Percentiles rank a stretch among this genome's conserved stretches.
phyloP scores from a whole-genome alignment of 2,797 vertebrate species.

The Sebastes hubbsi region DNA sequence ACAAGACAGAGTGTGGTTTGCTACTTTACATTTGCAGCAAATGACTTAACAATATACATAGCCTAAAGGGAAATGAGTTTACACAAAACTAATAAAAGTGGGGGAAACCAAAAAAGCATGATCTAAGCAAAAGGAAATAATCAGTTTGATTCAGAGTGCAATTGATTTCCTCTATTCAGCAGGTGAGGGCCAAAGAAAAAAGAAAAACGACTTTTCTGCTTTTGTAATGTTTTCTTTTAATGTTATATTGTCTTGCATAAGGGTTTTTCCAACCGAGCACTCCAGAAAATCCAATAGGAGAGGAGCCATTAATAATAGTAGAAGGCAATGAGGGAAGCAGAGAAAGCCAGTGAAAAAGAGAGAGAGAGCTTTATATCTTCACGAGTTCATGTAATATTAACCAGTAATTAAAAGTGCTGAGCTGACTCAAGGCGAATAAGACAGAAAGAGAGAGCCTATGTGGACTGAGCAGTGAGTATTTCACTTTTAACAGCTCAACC shows the following conservation, averaged over 20 bases:
- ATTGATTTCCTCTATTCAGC: conserved; percentile 26
- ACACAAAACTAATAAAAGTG: conserved; percentile 1
- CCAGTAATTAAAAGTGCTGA: conserved; percentile 49
- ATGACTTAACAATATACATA: neutral
- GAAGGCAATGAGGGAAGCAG: neutral
- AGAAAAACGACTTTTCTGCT: conserved; percentile 11
- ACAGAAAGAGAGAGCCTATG: conserved; percentile 9
- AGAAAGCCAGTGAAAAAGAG: conserved; percentile 1
- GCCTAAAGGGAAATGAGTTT: neutral
- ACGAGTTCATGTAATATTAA: conserved; percentile 66
- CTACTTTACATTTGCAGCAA: neutral
- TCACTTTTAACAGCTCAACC: neutral
- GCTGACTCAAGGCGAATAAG: conserved; percentile 29
- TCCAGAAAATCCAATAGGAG: conserved; percentile 24
- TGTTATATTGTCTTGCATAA: neutral
- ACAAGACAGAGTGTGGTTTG: neutral
- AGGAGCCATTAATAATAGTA: conserved; percentile 11
- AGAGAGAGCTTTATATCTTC: conserved; percentile 23
- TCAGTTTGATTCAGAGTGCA: neutral
- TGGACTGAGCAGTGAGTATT: conserved; percentile 4
- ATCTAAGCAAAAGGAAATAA: conserved; percentile 25
- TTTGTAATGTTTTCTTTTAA: conserved; percentile 22
- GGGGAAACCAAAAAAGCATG: neutral
- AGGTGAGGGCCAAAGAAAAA: neutral
- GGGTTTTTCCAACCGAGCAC: conserved; percentile 7